Evolutionary conservation across 2,888 invertebrate species (phyloP), one percentile per base, ranked within the genome.

Genomic region (Dione juno): DNA sequence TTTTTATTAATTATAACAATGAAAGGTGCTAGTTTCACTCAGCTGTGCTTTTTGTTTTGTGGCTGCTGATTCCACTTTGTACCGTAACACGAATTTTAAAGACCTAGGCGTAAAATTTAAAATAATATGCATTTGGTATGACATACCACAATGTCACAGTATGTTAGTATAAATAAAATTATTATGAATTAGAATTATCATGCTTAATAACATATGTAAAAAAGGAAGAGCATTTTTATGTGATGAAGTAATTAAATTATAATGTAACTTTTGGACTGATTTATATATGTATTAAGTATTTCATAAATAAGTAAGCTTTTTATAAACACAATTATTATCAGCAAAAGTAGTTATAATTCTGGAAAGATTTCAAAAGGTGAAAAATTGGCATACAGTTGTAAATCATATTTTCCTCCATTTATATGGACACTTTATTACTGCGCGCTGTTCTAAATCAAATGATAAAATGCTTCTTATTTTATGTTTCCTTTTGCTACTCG

Each of bases 361-460:
- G 7, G 13, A 19, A 14, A 9, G 19, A 5, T 14, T 40, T 54
- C 40, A 40, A 79, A 83, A 87, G 87, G 88, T 89, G 86, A 81
- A 86, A 90, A 88, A 86, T 84, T 85, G 77, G 82, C 83, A 88
- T 87, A 83, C 81, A 77, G 82, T 83, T 84, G 84, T 91, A 92
- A 91, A 92, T 92, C 92, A 91, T 86, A 88, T 89, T 89, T 85
- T 83, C 83, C 86, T 88, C 90, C 89, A 89, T 91, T 91, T 91
- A 91, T 89, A 90, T 89, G 88, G 92, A 91, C 90, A 91, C 89
- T 91, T 92, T 92, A 91, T 90, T 91, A 89, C 90, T 86, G 87
- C 84, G 88, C 84, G 86, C 88, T 86, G 87, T 89, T 90, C 89
- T 92, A 91, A 92, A 92, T 92, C 92, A 92, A 91, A 92, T 92